Conservation (phyloP, 2,888 invertebrate species). For the Pelosia muscerda region DNA sequence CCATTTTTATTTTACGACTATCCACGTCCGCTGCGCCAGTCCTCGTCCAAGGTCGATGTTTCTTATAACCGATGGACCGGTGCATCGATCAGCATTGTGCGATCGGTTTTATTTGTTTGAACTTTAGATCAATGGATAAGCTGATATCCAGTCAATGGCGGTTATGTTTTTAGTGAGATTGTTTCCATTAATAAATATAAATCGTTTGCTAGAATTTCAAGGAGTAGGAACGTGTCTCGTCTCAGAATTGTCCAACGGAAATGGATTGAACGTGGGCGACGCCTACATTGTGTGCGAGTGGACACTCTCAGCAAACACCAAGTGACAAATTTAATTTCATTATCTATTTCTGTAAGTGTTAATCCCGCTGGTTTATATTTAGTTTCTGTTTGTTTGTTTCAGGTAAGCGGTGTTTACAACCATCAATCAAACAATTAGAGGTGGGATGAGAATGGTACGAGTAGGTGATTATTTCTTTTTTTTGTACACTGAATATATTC, state of each 20-base stretch:
- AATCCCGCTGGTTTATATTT: conserved; percentile 55
- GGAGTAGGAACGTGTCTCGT: conserved; percentile 65
- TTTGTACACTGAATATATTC: not conserved
- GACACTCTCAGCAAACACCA: conserved; percentile 68
- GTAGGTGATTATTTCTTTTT: conserved; percentile 14
- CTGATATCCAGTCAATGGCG: not conserved
- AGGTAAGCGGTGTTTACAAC: conserved; percentile 63
- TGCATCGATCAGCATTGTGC: conserved; percentile 60
- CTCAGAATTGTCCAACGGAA: conserved; percentile 73
- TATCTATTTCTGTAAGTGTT: conserved; percentile 69
- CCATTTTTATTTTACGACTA: conserved; percentile 83
- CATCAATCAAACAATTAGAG: conserved; percentile 46
- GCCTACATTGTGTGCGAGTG: conserved; percentile 73
- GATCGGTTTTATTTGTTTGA: conserved; percentile 18
- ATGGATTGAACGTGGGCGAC: conserved; percentile 78
- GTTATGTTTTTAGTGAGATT: conserved; percentile 14
- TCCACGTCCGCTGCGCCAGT: conserved; percentile 78
- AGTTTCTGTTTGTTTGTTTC: conserved; percentile 62
- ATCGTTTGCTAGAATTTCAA: conserved; percentile 53
- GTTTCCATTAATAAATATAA: conserved; percentile 53
- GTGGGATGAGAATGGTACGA: no score
- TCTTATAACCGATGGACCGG: conserved; percentile 61
- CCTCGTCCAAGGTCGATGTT: conserved; percentile 78
- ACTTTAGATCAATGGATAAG: not conserved
- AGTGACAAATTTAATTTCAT: conserved; percentile 75